Percentiles rank a stretch among this genome's conserved stretches.
phyloP scores from a whole-genome alignment of 2,797 vertebrate genomes.

The Sus cebifrons region DNA sequence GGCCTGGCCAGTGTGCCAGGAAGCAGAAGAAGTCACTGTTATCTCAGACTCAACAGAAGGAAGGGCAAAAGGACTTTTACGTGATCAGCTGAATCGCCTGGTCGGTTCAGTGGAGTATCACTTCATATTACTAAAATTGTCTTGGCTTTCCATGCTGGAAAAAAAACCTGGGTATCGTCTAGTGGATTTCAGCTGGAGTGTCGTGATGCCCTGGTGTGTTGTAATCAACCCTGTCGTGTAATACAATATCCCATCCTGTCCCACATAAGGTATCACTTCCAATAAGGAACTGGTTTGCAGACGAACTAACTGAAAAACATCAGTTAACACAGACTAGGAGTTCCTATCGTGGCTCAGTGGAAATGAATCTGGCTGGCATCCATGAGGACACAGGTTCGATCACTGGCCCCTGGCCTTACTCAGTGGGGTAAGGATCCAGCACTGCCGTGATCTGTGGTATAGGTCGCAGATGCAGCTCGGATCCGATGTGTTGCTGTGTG shows the following conservation, averaged over 20 bases:
- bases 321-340: neutral
- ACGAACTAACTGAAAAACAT: neutral
- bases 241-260: too few relatives aligned
- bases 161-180: neutral
- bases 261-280: neutral
- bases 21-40: constrained; percentile 73
- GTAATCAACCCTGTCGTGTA: neutral
- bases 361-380: too few relatives aligned
- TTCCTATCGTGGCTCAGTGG: too few relatives aligned
- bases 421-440: too few relatives aligned
- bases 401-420: too few relatives aligned
- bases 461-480: too few relatives aligned
- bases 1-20: constrained; percentile 76
- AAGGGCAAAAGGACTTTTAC: constrained; percentile 78
- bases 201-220: neutral
- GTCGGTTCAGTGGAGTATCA: constrained; percentile 62
- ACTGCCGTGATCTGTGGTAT: too few relatives aligned
- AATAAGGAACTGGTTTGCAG: constrained; percentile 49
- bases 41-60: constrained; percentile 76
- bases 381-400: too few relatives aligned
- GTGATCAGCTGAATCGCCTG: constrained; percentile 74
- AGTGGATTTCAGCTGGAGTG: neutral
- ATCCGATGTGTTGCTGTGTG: too few relatives aligned
- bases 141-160: constrained; percentile 25
- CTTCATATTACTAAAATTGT: constrained; percentile 45